Evolutionary conservation across 1,140 invertebrate species (phyloP).

Genomic region (Thalassaphorura encarpata): DNA sequence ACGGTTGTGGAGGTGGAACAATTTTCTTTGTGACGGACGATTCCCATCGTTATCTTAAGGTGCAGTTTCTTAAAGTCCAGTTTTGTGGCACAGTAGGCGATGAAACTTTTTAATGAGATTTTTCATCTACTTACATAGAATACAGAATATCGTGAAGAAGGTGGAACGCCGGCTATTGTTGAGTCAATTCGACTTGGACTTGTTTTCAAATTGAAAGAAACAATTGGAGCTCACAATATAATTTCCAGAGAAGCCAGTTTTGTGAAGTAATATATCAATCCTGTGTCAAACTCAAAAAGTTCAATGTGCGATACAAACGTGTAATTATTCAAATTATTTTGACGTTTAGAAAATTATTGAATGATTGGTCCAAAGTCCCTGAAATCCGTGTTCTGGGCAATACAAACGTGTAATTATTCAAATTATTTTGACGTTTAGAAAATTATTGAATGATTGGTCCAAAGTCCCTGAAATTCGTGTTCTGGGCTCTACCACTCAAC

Average conservation of each 20-base stretch:
- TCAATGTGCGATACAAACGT: neutral
- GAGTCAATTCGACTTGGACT: conserved; percentile 75
- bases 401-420: neutral
- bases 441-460: conserved; percentile 29
- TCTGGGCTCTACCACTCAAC: conserved; percentile 57
- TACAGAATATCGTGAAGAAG: conserved; percentile 64
- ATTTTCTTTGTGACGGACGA: conserved; percentile 51
- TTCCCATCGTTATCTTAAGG: conserved; percentile 46
- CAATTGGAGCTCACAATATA: conserved; percentile 62
- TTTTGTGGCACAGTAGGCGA: neutral
- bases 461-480: conserved; percentile 47
- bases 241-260: conserved; percentile 54
- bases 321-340: neutral
- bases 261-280: conserved; percentile 13
- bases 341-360: conserved; percentile 9
- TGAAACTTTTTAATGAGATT: neutral
- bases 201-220: conserved; percentile 74
- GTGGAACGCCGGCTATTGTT: conserved; percentile 70
- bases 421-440: conserved; percentile 3
- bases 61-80: conserved; percentile 9
- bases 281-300: neutral
- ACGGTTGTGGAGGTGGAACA: conserved; percentile 50
- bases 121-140: conserved; percentile 39
- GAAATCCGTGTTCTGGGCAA: conserved; percentile 51
- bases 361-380: conserved; percentile 30